phyloP scores from a whole-genome alignment of 1,140 invertebrate genomes.

The Himalopsyche phryganea region DNA sequence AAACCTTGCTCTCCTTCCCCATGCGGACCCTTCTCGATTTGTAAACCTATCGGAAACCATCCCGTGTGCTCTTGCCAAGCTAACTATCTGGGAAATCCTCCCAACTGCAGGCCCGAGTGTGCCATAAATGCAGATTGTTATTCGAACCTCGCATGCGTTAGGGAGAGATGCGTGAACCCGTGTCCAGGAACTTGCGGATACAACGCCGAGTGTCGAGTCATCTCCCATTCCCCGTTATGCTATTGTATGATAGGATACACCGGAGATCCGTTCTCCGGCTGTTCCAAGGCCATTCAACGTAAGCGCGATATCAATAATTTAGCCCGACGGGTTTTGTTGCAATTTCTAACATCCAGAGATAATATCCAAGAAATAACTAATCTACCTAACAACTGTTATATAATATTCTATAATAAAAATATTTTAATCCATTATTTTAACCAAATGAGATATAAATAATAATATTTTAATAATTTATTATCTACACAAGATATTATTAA shows the following conservation, averaged over 20 bases:
- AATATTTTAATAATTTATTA: too few relatives aligned
- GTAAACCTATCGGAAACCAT: constrained; percentile 55
- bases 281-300: constrained; percentile 35
- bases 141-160: constrained; percentile 58
- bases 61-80: constrained; percentile 63
- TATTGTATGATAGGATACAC: constrained; percentile 68
- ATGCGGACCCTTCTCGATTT: constrained; percentile 66
- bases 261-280: constrained; percentile 72
- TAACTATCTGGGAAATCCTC: constrained; percentile 60
- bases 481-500: too few relatives aligned
- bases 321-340: too few relatives aligned
- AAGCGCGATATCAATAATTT: constrained; percentile 9
- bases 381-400: neutral
- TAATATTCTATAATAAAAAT: too few relatives aligned
- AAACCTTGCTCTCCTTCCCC: constrained; percentile 61
- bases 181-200: constrained; percentile 66
- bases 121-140: constrained; percentile 62
- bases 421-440: neutral
- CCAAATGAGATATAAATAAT: too few relatives aligned
- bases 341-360: too few relatives aligned
- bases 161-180: constrained; percentile 66
- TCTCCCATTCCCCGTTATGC: constrained; percentile 61
- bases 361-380: too few relatives aligned
- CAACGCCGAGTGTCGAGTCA: constrained; percentile 58
- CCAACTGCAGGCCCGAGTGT: constrained; percentile 64